Evolutionary conservation across 2,113 vertebrate genomes (phyloP), one percentile per base, ranked within the genome.

Genomic region (Chauna torquata): DNA sequence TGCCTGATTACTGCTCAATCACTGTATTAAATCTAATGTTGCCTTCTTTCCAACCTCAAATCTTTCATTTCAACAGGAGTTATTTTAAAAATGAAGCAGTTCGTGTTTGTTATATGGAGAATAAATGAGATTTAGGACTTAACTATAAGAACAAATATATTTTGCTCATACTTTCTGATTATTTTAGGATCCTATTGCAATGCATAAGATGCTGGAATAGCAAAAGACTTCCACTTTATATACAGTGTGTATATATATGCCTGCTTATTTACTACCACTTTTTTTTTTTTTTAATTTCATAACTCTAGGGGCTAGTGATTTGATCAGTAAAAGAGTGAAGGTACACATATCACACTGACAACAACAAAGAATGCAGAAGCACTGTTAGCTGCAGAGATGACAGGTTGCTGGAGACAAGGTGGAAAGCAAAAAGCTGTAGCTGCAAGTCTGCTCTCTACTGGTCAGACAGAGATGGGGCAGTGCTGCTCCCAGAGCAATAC

Each of bases 321-420:
- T 50, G 77, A 94, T 94, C 71, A 88, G 94, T 91, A 96, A 89
- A 90, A 83, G 94, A 97, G 95, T 34, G 42, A 78, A 95, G 86
- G 86, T 78, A 96, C 91, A 97, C 92, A 93, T 70, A 97, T 68
- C 95, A 98, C 98, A 93, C 49, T 82, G 95, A 98, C 75, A 84
- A 97, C 94, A 92, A 98, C 88, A n/a, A 66, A 94, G 97, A 95
- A 98, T 92, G 97, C 97, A 82, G 93, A 98, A 98, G 98, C 98
- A 70, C 59, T 71, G 68, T 96, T 94, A 90, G 97, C 88, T 77
- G 96, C 94, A 85, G 95, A 83, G 57, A 92, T 82, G 79, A 96
- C 59, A 95, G 91, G 34, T 40, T 88, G 92, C 68, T 25, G 75
- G 81, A 94, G 90, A 97, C 92, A 92, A 70, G 66, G 96, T 61